Evolutionary conservation across 2,888 invertebrate genomes (phyloP).

Genomic region (Drosophila setosimentum): DNA sequence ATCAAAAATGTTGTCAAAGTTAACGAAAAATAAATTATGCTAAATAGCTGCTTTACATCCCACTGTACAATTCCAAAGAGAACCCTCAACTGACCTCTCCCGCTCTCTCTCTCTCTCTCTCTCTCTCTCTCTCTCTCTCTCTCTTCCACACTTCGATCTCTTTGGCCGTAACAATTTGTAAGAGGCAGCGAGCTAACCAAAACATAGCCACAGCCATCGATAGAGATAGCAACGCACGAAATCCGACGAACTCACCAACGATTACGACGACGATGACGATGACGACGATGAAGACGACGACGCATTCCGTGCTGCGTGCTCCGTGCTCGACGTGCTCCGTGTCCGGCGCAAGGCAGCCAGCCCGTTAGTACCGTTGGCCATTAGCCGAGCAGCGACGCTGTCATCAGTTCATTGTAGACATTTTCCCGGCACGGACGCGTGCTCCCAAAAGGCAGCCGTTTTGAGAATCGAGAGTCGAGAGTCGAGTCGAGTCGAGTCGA

Average conservation of each 20-base stretch:
- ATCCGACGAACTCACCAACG: constrained; percentile 15
- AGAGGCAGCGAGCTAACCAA: constrained; percentile 48
- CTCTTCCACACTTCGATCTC: background rate
- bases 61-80: constrained; percentile 39
- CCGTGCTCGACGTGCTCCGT: constrained; percentile 26
- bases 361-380: constrained; percentile 28
- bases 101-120: constrained; percentile 21
- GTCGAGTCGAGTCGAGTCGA: background rate
- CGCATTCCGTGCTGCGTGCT: constrained; percentile 58
- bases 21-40: background rate
- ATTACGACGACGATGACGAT: constrained; percentile 13
- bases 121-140: constrained; percentile 18
- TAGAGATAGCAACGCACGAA: constrained; percentile 42
- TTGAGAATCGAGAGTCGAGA: no score
- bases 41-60: background rate
- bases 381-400: constrained; percentile 26
- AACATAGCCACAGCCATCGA: constrained; percentile 46
- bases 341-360: constrained; percentile 53
- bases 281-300: constrained; percentile 16
- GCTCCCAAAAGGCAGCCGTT: constrained; percentile 26
- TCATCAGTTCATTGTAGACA: constrained; percentile 80
- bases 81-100: constrained; percentile 3
- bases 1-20: background rate
- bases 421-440: constrained; percentile 81
- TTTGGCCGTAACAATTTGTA: constrained; percentile 30